Base-by-base conservation (phyloP, 2,797 vertebrate species). In the Cyprinodon diabolis region DNA sequence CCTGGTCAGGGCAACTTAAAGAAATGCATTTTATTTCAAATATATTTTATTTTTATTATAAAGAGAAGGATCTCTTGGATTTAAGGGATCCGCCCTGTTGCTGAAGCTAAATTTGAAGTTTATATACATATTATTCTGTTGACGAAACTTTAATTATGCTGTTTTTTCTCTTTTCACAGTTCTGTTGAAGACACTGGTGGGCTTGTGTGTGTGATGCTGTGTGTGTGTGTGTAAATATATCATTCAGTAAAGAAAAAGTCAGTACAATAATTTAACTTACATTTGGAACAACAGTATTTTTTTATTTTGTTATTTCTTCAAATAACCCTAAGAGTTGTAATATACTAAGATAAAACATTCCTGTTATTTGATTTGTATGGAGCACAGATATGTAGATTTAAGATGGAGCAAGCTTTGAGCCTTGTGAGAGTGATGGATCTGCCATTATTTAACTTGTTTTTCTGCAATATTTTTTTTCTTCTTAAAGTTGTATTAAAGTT, bases 121-220 rank as follows among this genome's bases (percentile, higher is more conserved):
- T 40, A n/a, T 63, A 1, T 43, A 12, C 37, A 19, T 21, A 17
- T 37, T 19, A 37, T 15, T 30, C 60, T 1, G 1, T 11, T 15
- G 7, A 35, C 17, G 1, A 15, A 10, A 43, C 11, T 63, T 19
- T 19, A 55, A 30, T 19, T 1, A 25, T 1, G 13, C 1, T 30
- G 2, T 60, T 4, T 43, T 66, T 30, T 56, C 10, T 76, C 12
- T 19, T 56, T 56, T 90, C 91, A 67, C 93, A 98, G 97, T 97
- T 98, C 95, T 98, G 95, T 86, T 98, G 94, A 97, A 84, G 86
- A 81, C 14, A 2, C 12, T 5, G 74, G 80, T 11, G 35, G 8
- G 30, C 17, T 14, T 19, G 15, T 19, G 15, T 9, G 6, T 19
- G 30, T 19, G 8, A 7, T 49, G 14, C 15, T 17, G 23, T 47